Evolutionary conservation across 2,797 vertebrate genomes (phyloP), one percentile per base, ranked within the genome.

Genomic region (Pseudopleuronectes americanus): DNA sequence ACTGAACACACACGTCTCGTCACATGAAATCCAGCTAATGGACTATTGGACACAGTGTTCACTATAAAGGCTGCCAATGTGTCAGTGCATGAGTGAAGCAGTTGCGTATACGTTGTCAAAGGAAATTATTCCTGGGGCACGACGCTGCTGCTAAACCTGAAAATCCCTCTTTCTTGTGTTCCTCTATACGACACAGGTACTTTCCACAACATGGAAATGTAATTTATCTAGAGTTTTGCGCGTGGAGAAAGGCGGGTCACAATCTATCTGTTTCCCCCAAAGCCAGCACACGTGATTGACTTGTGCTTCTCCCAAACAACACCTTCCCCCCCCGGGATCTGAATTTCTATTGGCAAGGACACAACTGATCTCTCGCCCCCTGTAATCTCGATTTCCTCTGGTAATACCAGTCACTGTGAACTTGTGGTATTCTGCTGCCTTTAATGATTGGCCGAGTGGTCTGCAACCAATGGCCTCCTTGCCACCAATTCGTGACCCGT

Each of bases 401-500:
- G 89, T 88, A 91, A 90, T 92, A 86, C 86, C 87, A 85, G 79
- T 90, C 84, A 76, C 77, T 52, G 62, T 92, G 91, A 91, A 90
- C 90, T 83, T 49, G 68, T 93, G 89, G 90, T 87, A 93, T 92
- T 92, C 92, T 78, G 85, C 80, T 89, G 77, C 82, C 87, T 90
- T 92, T 91, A 93, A 91, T 94, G 91, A 93, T 91, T 93, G 88
- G 90, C 92, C 91, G 89, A 88, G 84, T 89, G 77, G 84, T 89
- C 92, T 91, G 93, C 91, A 93, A 89, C 88, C 90, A 86, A 84
- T 86, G 87, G 90, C 91, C 86, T 87, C 71, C 83, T 85, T 89
- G 85, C 93, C 87, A 90, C 92, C 92, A 95, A 96, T 96, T 96
- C 95, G 93, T 94, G 91, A 91, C 92, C 93, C 90, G 94, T 93